These are phyloP conservation scores for Microtus richardsoni DNA, from an alignment of 2,113 vertebrate genomes.

Conservation along the genomic window DNA sequence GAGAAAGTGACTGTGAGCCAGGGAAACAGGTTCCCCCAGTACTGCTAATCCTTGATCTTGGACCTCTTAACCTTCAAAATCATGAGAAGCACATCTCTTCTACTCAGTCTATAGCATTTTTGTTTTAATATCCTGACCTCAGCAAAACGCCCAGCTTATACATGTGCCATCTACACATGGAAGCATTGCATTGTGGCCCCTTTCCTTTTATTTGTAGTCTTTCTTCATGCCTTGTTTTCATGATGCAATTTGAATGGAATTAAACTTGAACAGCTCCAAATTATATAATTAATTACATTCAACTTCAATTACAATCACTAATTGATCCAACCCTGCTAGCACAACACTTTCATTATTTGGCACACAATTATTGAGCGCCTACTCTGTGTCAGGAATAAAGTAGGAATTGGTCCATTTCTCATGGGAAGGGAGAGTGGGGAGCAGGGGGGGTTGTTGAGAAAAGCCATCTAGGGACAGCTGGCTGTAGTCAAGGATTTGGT, in stretches of 20 bases:
- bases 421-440: neutral
- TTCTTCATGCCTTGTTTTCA: constrained; percentile 49
- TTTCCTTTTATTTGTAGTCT: neutral
- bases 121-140: neutral
- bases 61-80: neutral
- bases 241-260: constrained; percentile 74
- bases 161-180: neutral
- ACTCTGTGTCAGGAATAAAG: constrained; percentile 65
- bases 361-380: constrained; percentile 60
- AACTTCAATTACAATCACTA: constrained; percentile 75
- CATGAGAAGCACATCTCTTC: neutral
- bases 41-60: neutral
- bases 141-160: neutral
- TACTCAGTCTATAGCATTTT: neutral
- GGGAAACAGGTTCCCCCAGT: neutral
- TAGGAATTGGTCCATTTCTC: constrained; percentile 63
- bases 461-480: neutral
- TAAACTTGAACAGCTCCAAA: constrained; percentile 76
- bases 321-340: constrained; percentile 77
- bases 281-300: constrained; percentile 80
- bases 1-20: neutral
- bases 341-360: constrained; percentile 71
- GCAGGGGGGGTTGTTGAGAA: neutral
- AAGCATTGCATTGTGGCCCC: neutral
- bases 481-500: neutral